Conservation (phyloP, 1,140 invertebrate genomes). For the Proctacanthus coquilletti region DNA sequence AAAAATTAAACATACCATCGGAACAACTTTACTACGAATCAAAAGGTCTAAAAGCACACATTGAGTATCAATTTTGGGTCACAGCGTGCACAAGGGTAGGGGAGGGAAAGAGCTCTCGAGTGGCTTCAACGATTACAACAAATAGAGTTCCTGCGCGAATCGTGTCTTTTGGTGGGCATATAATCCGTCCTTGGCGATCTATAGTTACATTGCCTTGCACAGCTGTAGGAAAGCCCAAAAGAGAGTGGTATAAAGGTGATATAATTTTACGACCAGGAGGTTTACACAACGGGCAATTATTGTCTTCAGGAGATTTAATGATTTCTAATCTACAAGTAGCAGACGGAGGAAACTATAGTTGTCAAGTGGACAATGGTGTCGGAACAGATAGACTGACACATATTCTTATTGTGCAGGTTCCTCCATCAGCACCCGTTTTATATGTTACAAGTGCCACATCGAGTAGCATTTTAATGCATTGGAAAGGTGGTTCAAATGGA, state of each 20-base stretch:
- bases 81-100: constrained; percentile 59
- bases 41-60: constrained; percentile 53
- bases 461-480: constrained; percentile 51
- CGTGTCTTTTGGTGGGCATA: constrained; percentile 47
- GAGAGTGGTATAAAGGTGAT: constrained; percentile 49
- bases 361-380: constrained; percentile 53
- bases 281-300: constrained; percentile 39
- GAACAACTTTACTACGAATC: constrained; percentile 48
- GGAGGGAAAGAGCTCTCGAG: constrained; percentile 54
- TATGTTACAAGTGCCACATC: constrained; percentile 56
- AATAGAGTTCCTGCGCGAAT: constrained; percentile 48
- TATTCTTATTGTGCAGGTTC: constrained; percentile 46
- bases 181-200: constrained; percentile 47
- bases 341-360: constrained; percentile 61
- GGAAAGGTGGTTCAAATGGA: constrained; percentile 54
- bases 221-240: constrained; percentile 46
- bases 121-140: constrained; percentile 39
- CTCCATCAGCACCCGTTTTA: constrained; percentile 48
- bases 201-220: constrained; percentile 45
- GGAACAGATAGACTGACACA: constrained; percentile 48
- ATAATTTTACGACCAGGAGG: constrained; percentile 30
- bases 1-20: constrained; percentile 43
- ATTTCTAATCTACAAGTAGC: constrained; percentile 43
- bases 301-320: constrained; percentile 46
- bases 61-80: constrained; percentile 70